Base-by-base conservation (phyloP, 2,797 vertebrate species). In the Leucoraja ocellata region DNA sequence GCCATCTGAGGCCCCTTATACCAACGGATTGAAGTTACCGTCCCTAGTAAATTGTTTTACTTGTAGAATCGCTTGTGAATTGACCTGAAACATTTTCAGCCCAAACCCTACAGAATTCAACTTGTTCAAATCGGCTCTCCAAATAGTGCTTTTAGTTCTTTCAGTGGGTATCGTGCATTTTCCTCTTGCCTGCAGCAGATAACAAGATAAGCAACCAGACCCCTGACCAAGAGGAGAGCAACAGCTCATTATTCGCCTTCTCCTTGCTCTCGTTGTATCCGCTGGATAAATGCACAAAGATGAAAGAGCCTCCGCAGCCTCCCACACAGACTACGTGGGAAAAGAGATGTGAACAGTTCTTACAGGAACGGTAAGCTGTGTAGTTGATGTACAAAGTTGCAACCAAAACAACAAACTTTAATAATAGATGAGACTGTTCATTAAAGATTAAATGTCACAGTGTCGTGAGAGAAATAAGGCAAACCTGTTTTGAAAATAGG, bases 201-300 rank as follows among this genome's bases (percentile, higher is more conserved):
- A 21, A 16, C 76, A 93, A 4, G 61, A 58, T 0, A n/a, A 63
- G 39, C 16, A 68, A 86, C 9, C n/a, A 93, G 63, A 46, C 93
- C 0, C 2, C 79, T 0, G 3, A 93, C 0, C 5, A 68, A 23
- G 28, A 54, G 7, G 28, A 93, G 76, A 92, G 39, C 76, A 2
- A 61, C n/a, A 93, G 94, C 77, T 94, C 93, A 39, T 90, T 97
- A 93, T 96, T 96, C 94, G 76, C 95, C 28, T 97, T 96, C 94
- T 76, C 95, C 23, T 96, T 97, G 54, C 93, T 93, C 23, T 93
- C 94, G 73, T 95, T 95, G 63, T 80, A 94, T 1, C 94, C 95
- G 36, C 91, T 95, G 93, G 93, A 96, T 6, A 84, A 94, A 79
- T 94, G 95, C 71, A 93, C 93, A 54, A 94, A 93, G 81, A 77